phyloP scores from a whole-genome alignment of 2,888 invertebrate species.

The Lepidocyrtinus sp. region DNA sequence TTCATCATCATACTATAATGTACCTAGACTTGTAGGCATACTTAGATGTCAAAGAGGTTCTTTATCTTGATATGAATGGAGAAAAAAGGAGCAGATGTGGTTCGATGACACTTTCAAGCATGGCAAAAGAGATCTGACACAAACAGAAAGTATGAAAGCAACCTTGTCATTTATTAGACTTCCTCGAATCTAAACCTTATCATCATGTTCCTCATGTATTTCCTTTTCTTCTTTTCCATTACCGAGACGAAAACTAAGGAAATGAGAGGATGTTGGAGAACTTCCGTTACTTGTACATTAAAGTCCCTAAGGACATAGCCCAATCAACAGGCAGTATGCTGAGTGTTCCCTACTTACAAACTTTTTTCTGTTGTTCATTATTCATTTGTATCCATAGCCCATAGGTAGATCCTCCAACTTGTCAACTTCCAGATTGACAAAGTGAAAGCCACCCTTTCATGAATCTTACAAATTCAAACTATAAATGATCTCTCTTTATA shows the following conservation, averaged over 20 bases:
- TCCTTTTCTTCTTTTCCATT: not conserved
- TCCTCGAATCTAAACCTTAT: not conserved
- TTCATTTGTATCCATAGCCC: too few relatives aligned
- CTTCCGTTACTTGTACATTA: conserved; percentile 42
- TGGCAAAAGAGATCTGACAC: not conserved
- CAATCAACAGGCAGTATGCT: conserved; percentile 36
- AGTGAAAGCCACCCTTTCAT: not conserved
- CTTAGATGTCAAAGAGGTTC: not conserved
- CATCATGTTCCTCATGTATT: not conserved
- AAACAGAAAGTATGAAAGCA: not conserved
- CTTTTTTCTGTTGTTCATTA: not conserved
- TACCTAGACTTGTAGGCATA: too few relatives aligned
- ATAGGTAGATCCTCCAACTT: too few relatives aligned
- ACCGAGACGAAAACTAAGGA: conserved; percentile 16
- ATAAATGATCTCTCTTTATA: too few relatives aligned
- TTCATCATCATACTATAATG: too few relatives aligned
- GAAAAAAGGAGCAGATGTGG: not conserved
- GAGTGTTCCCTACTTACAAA: not conserved
- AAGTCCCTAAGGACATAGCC: conserved; percentile 26
- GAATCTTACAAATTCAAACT: not conserved
- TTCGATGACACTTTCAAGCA: not conserved
- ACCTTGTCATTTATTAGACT: not conserved
- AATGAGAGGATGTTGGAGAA: conserved; percentile 36
- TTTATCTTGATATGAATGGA: too few relatives aligned
- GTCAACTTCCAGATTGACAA: not conserved